Evolutionary conservation across 2,888 invertebrate species (phyloP).

Genomic region (Ichneumoninae sp.): DNA sequence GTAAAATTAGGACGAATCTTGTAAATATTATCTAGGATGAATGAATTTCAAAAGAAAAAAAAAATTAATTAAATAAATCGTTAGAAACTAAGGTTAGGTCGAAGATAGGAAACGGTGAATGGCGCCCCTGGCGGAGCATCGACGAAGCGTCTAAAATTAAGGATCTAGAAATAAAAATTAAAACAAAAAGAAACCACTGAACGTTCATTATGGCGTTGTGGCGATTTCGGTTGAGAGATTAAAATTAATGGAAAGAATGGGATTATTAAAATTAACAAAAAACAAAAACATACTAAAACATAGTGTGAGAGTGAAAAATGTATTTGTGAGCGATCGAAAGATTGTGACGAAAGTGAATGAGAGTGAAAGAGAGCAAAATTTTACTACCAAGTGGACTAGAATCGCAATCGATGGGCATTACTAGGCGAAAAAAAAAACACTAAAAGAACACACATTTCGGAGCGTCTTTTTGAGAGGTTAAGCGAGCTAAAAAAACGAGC

Average conservation of each 20-base stretch:
- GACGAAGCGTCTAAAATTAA: constrained; percentile 79
- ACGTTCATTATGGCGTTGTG: constrained; percentile 62
- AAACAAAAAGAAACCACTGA: constrained; percentile 52
- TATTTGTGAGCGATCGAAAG: constrained; percentile 63
- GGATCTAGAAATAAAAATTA: constrained; percentile 77
- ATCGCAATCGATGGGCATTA: constrained; percentile 85
- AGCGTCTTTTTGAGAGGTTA: constrained; percentile 82
- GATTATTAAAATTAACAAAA: constrained; percentile 44
- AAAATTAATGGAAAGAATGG: constrained; percentile 63
- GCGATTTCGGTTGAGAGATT: constrained; percentile 65
- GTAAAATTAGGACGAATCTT: constrained; percentile 67
- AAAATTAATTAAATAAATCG: constrained; percentile 56
- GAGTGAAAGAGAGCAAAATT: constrained; percentile 79
- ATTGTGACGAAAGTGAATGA: constrained; percentile 55
- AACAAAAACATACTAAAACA: constrained; percentile 51
- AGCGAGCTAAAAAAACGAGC: constrained; percentile 71
- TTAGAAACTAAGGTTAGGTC: constrained; percentile 63
- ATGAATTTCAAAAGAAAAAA: constrained; percentile 57
- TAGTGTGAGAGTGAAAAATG: constrained; percentile 62
- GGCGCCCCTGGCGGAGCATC: constrained; percentile 69
- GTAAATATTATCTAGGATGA: constrained; percentile 73
- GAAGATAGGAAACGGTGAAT: constrained; percentile 66
- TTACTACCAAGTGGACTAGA: constrained; percentile 85
- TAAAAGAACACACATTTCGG: constrained; percentile 80
- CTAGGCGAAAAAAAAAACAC: constrained; percentile 76